phyloP scores from a whole-genome alignment of 2,888 invertebrate genomes.

The Halictus ligatus region DNA sequence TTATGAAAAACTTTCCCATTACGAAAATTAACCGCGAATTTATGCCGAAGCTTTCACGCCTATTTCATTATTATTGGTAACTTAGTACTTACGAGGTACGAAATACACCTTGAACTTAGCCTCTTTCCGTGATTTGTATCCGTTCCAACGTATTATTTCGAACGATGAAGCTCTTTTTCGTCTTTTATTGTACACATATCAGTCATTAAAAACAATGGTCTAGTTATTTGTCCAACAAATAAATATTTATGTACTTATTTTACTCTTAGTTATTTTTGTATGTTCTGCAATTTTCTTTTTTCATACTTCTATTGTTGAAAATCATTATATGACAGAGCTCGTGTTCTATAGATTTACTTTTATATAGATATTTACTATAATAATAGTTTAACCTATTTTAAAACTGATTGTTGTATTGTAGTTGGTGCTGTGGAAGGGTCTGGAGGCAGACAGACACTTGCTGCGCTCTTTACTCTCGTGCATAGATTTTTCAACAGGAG shows the following conservation, averaged over 20 bases:
- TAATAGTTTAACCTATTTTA: conserved; percentile 34
- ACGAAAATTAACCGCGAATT: conserved; percentile 8
- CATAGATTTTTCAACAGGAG: conserved; percentile 91
- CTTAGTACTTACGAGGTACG: conserved; percentile 36
- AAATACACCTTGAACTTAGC: conserved; percentile 58
- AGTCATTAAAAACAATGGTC: background rate
- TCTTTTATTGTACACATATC: background rate
- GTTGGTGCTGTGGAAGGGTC: conserved; percentile 96
- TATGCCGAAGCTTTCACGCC: conserved; percentile 3
- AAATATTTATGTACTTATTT: conserved; percentile 10
- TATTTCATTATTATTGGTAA: conserved; percentile 36
- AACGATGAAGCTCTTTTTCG: conserved; percentile 39
- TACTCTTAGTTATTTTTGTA: background rate
- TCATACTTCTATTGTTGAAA: conserved; percentile 30
- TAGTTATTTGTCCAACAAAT: conserved; percentile 10
- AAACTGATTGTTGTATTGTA: conserved; percentile 83
- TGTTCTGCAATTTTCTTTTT: conserved; percentile 20
- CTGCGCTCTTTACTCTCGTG: conserved; percentile 97
- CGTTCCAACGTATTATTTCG: conserved; percentile 66
- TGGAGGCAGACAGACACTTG: conserved; percentile 98
- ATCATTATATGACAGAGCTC: conserved; percentile 19
- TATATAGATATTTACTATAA: conserved; percentile 25
- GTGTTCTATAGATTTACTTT: conserved; percentile 25
- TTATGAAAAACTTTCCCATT: background rate
- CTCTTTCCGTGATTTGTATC: conserved; percentile 41